Conservation (phyloP, 2,113 vertebrate genomes). For the Ameiurus melas region DNA sequence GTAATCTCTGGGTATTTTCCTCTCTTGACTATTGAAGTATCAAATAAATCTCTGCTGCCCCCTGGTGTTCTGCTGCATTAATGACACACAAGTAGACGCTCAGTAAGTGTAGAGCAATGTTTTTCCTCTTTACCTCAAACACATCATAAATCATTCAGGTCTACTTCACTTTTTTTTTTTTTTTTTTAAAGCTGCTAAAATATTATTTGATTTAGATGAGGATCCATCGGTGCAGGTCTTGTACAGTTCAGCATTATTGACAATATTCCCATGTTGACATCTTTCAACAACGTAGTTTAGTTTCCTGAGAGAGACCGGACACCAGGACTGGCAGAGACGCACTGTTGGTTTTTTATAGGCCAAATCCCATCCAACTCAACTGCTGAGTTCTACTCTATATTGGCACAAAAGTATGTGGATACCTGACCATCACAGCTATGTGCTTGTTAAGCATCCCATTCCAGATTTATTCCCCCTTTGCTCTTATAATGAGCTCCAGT, state of each 20-base stretch:
- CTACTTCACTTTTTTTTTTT: too few species aligned
- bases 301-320: too few species aligned
- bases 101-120: not conserved
- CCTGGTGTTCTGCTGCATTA: not conserved
- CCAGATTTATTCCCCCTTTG: not conserved
- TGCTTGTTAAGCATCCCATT: not conserved
- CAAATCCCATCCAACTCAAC: not conserved
- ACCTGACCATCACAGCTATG: not conserved
- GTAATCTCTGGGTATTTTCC: not conserved
- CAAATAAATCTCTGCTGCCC: conserved; percentile 13
- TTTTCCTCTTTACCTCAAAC: not conserved
- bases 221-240: not conserved
- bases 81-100: not conserved
- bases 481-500: not conserved
- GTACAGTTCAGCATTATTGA: not conserved
- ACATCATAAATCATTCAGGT: not conserved
- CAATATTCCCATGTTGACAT: not conserved
- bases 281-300: too few species aligned
- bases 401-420: not conserved
- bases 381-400: not conserved
- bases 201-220: not conserved
- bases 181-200: not conserved
- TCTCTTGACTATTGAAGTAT: not conserved
- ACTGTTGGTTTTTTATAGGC: not conserved
- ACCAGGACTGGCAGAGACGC: not conserved